Conservation (phyloP, 2,797 vertebrate genomes). For the Nannoperca australis region DNA sequence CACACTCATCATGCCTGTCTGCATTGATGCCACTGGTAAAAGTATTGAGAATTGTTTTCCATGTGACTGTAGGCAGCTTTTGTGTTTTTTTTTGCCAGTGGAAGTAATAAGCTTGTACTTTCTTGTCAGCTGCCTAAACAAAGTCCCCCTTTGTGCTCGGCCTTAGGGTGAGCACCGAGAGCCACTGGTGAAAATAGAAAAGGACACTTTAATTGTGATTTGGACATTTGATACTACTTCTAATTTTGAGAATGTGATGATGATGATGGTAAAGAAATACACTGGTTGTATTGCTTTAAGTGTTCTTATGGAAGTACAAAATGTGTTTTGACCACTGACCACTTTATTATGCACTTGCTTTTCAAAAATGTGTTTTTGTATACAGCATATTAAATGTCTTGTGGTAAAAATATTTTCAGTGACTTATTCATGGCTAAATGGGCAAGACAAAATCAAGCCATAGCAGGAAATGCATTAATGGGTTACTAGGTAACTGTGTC, state of each 20-base stretch:
- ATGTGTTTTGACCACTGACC: neutral
- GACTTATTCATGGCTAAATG: constrained; percentile 7
- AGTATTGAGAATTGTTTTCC: neutral
- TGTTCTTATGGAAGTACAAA: neutral
- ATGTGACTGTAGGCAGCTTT: constrained; percentile 26
- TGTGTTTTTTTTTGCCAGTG: constrained; percentile 4
- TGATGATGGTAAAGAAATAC: constrained; percentile 10
- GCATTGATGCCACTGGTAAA: neutral
- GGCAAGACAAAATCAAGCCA: neutral
- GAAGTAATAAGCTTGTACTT: neutral
- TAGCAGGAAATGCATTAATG: constrained; percentile 11
- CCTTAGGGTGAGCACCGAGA: constrained; percentile 1
- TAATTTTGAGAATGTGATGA: constrained; percentile 19
- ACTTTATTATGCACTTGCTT: constrained; percentile 23
- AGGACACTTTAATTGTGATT: neutral
- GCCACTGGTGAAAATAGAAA: constrained; percentile 6
- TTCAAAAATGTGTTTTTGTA: constrained; percentile 13
- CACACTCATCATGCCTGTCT: neutral
- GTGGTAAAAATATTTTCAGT: neutral
- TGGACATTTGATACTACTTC: constrained; percentile 12
- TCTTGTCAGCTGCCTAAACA: constrained; percentile 15
- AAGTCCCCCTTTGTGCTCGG: constrained; percentile 5
- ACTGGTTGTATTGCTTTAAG: constrained; percentile 34
- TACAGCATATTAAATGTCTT: constrained; percentile 25
- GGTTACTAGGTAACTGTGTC: constrained; percentile 10